Base-by-base conservation (phyloP, 2,113 vertebrate genomes). In the Agapornis roseicollis region DNA sequence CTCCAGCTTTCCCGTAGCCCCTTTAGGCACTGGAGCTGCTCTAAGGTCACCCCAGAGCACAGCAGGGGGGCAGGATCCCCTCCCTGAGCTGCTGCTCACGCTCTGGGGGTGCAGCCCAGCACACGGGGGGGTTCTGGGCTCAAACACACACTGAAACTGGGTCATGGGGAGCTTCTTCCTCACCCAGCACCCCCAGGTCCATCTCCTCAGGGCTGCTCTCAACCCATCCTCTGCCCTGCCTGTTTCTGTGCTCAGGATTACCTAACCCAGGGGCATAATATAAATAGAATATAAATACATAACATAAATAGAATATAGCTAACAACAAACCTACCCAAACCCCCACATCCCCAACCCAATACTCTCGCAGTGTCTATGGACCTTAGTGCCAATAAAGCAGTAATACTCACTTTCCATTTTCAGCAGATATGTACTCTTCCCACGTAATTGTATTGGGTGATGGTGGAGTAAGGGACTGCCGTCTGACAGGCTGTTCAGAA, bases 341-440 rank as follows among this genome's bases (percentile, higher is more conserved):
- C 6, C 25, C 19, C 33, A 18, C 18, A 14, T 29, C 27, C 53
- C 35, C 69, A 69, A 11, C 4, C 4, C n/a, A 31, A 13, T 12
- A 3, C 28, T 5, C 31, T 19, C 7, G 13, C 49, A 49, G 37
- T 19, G n/a, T 6, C 27, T 17, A 5, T 0, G 16, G 46, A 17
- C 44, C 17, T 3, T 6, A 7, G 15, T 0, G 5, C 2, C 42
- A 68, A 41, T 4, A 5, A 31, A 13, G 1, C 47, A 12, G 22
- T 25, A 27, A 27, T 25, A 97, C 99, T 82, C 97, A 99, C 99
- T 99, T 99, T 94, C 99, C 99, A n/a, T 98, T 99, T 96, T 99
- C 99, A 29, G 99, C 98, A 79, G 98, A 98, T 94, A 99, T 99
- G 97, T 99, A 99, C 80, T 99, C 99, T 77, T 99, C 99, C 99